Evolutionary conservation across 2,888 invertebrate species (phyloP), one percentile per base, ranked within the genome.

Genomic region (Trachelus iudaicus): DNA sequence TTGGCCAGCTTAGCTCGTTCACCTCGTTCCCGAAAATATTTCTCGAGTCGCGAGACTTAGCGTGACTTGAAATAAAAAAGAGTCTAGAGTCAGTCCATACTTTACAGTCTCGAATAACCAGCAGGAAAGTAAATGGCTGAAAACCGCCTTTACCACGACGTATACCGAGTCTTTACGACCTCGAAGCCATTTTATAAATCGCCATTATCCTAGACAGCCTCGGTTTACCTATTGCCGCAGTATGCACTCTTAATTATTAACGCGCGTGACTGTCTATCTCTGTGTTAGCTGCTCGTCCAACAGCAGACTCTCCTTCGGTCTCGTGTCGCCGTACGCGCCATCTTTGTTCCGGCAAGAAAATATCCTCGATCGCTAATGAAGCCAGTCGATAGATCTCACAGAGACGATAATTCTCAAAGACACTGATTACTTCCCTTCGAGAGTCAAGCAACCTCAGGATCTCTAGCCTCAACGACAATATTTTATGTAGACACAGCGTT

Each of bases 171-270:
- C 56, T 56, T 34, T 40, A 71, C 73, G 69, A 73, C 75, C 76
- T 77, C 73, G 77, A 77, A 69, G 56, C 69, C 76, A 40, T 77
- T 77, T 77, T 77, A 77, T 77, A 76, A 80, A 80, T 80, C 77
- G 77, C 76, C 71, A 77, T 80, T 80, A 80, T 69, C 69, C 73
- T 76, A 4, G 31, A 9, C 76, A 74, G 68, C 76, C 74, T 40
- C 76, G 75, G 23, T 35, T n/a, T 75, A 74, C 78, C 79, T 78
- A 81, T 78, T 73, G 77, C 76, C 73, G 77, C 78, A 76, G 80
- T 76, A 73, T 80, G 80, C 78, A 68, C 80, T 81, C 80, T 76
- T 81, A 80, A 81, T 80, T 79, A 56, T 56, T 9, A 56, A 23
- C 2, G 23, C 56, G 23, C 56, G 56, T 23, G 23, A 9, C 56